These are phyloP conservation scores for Ophraella communa DNA, from an alignment of 2,888 invertebrate genomes.

Conservation along the genomic window DNA sequence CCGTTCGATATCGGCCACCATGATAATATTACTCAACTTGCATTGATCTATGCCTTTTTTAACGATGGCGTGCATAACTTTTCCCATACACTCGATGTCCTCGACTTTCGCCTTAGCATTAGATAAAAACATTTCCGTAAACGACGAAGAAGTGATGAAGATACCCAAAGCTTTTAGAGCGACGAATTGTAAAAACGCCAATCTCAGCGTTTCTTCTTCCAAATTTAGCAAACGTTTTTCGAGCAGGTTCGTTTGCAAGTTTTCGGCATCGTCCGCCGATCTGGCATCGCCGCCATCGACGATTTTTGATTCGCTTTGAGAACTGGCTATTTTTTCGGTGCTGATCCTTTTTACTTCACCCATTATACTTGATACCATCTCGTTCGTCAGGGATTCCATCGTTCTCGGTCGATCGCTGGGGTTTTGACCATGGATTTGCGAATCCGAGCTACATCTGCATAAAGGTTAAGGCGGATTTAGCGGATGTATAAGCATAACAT, in stretches of 20 bases:
- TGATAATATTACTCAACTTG: constrained; percentile 59
- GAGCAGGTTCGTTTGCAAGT: constrained; percentile 48
- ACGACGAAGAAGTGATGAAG: constrained; percentile 63
- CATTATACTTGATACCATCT: constrained; percentile 63
- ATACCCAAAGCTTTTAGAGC: constrained; percentile 64
- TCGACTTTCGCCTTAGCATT: constrained; percentile 53
- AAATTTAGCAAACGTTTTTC: constrained; percentile 58
- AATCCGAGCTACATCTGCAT: constrained; percentile 49
- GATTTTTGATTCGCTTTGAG: constrained; percentile 40
- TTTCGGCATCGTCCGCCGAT: constrained; percentile 34
- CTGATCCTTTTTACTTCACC: constrained; percentile 62
- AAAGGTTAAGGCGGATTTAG: background rate
- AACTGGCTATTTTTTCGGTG: constrained; percentile 50
- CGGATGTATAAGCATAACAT: too few relatives aligned
- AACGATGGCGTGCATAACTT: constrained; percentile 58
- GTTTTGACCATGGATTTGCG: constrained; percentile 44
- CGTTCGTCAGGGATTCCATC: constrained; percentile 61
- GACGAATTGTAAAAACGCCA: constrained; percentile 64
- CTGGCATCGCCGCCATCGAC: constrained; percentile 30
- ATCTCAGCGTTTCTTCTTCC: constrained; percentile 60
- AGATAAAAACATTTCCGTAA: constrained; percentile 64
- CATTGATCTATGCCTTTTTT: constrained; percentile 61
- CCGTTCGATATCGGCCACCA: constrained; percentile 61
- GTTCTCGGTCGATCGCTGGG: constrained; percentile 49
- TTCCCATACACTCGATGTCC: constrained; percentile 47